These are phyloP conservation scores for Apostichopus leukothele DNA, from an alignment of 53 echinoderm and acorn worm genomes.

Conservation along the genomic window DNA sequence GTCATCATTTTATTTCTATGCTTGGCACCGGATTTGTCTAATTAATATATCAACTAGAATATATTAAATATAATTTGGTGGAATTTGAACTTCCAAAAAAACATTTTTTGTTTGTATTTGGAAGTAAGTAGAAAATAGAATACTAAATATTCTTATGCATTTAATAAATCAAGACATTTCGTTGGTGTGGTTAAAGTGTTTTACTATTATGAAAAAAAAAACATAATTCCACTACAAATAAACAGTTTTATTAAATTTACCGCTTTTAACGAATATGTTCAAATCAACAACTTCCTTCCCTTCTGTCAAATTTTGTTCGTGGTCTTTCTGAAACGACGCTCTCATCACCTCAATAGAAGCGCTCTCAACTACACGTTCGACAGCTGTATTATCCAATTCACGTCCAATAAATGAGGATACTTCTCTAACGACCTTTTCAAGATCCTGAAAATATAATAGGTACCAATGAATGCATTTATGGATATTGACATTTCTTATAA, in stretches of 20 bases:
- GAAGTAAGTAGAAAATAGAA: too few species aligned
- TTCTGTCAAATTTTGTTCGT: background rate
- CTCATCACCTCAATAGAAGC: background rate
- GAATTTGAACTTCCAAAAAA: too few species aligned
- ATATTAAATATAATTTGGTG: too few species aligned
- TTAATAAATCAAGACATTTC: background rate
- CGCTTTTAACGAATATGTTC: slow-evolving; percentile 1
- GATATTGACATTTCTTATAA: too few species aligned
- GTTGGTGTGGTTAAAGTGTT: too few species aligned
- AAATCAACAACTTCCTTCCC: background rate
- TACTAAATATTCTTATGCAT: too few species aligned
- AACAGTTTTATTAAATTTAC: background rate
- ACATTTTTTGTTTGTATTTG: background rate
- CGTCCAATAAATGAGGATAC: slow-evolving; percentile 15
- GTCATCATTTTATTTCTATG: background rate
- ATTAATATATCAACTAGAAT: too few species aligned
- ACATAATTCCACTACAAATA: background rate
- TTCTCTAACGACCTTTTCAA: background rate
- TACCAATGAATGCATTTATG: too few species aligned
- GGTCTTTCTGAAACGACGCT: background rate
- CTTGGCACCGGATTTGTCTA: too few species aligned
- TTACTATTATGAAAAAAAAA: background rate
- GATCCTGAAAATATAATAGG: background rate
- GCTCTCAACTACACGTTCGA: background rate
- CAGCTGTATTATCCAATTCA: background rate